Evolutionary conservation across 2,888 invertebrate species (phyloP).

Genomic region (Pollenia angustigena): DNA sequence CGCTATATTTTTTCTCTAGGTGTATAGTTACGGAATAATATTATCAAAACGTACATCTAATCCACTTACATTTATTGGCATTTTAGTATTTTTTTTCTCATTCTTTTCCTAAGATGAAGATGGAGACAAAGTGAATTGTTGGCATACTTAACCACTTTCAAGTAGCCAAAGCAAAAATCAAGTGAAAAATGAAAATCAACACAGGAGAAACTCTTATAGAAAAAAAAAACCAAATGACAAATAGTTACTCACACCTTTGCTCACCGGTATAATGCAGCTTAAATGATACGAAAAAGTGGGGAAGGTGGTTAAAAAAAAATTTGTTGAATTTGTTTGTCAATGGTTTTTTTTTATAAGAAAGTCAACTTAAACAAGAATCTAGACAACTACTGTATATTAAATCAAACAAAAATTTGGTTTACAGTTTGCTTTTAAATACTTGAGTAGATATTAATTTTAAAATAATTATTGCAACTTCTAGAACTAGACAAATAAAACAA

Average conservation of each 20-base stretch:
- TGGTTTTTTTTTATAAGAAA: slow-evolving; percentile 39
- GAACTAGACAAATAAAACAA: too few species aligned
- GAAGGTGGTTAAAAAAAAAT: too few species aligned
- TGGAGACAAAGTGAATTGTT: slow-evolving; percentile 43
- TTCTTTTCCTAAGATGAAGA: slow-evolving; percentile 20
- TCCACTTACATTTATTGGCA: slow-evolving; percentile 51
- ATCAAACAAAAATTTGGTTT: too few species aligned
- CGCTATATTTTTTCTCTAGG: neutral
- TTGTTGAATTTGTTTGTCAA: too few species aligned
- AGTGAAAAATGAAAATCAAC: neutral
- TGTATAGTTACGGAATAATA: neutral
- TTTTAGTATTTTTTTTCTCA: neutral
- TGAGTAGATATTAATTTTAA: too few species aligned
- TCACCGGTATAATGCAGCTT: neutral
- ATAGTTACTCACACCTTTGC: neutral
- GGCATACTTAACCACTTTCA: neutral
- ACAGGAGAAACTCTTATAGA: neutral
- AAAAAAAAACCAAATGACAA: neutral
- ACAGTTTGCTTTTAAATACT: too few species aligned
- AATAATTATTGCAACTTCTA: too few species aligned
- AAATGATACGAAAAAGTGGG: neutral
- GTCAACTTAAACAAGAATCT: neutral
- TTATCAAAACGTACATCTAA: slow-evolving; percentile 45
- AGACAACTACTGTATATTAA: too few species aligned
- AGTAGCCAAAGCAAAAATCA: neutral